Evolutionary conservation across 2,888 invertebrate genomes (phyloP), one percentile per base, ranked within the genome.

Genomic region (Hedychridium roseum): DNA sequence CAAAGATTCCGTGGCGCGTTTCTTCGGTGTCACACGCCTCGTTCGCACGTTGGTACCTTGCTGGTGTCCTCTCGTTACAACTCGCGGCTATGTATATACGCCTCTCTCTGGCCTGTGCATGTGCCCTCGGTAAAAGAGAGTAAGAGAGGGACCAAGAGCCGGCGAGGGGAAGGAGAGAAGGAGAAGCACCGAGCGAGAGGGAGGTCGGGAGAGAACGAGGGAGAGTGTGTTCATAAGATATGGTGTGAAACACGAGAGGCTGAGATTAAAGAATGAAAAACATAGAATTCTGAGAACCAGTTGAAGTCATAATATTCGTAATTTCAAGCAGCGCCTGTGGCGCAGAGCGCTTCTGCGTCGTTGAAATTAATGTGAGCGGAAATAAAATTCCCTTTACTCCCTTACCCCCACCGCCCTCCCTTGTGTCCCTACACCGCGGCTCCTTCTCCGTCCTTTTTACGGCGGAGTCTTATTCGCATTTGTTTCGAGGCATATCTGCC

Each of bases 251-350:
- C 73, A 68, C 73, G 78, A 78, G 77, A 74, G 72, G 64, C 64
- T 64, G 70, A 78, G 77, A 78, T 78, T 78, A 78, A 78, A 76
- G 75, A 78, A 77, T 76, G 73, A 74, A 76, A 78, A 78, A 78
- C 77, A 77, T 64, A 65, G 70, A 70, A 74, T 78, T 76, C 78
- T 68, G 66, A 71, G 78, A 78, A 78, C 73, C 72, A 69, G 70
- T 71, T 72, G 67, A 73, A 76, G 75, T 76, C 76, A 73, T 75
- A 75, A 75, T 75, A 77, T 76, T 76, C 75, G 75, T 74, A 76
- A 76, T 76, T 76, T 74, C 71, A 71, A 71, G 72, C 71, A 55
- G 62, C 57, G 62, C 61, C 55, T 46, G 54, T 47, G 49, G 49
- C 51, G 39, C n/a, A n/a, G n/a, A 45, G 54, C 58, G 56, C 60